phyloP scores from a whole-genome alignment of 2,888 invertebrate species.

The Idaea straminata region DNA sequence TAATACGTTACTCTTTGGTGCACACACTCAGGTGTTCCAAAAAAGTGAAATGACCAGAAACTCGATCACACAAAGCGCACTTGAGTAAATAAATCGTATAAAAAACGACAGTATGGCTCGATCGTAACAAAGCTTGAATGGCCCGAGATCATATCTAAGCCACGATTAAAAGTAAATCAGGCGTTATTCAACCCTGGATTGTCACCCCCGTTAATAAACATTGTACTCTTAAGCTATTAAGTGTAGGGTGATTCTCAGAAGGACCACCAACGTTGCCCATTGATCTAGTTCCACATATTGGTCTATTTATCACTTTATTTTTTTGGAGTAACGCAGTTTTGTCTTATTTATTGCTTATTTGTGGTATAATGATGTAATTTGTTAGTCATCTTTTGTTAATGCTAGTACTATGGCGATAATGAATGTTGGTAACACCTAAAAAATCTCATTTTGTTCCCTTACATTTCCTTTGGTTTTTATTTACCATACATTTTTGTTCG shows the following conservation, averaged over 20 bases:
- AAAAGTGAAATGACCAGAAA: slow-evolving; percentile 17
- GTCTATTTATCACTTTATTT: slow-evolving; percentile 42
- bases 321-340: slow-evolving; percentile 37
- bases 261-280: slow-evolving; percentile 69
- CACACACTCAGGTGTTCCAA: neutral
- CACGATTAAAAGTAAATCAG: slow-evolving; percentile 76
- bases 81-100: slow-evolving; percentile 16
- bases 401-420: neutral
- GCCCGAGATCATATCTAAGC: slow-evolving; percentile 65
- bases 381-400: slow-evolving; percentile 49
- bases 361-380: slow-evolving; percentile 62
- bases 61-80: slow-evolving; percentile 27
- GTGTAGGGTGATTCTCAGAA: slow-evolving; percentile 68
- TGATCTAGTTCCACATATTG: slow-evolving; percentile 59
- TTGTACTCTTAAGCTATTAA: slow-evolving; percentile 52
- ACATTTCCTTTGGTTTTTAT: neutral
- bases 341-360: slow-evolving; percentile 39
- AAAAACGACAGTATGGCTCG: slow-evolving; percentile 42
- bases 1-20: no score
- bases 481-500: no score
- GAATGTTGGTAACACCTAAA: neutral
- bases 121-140: slow-evolving; percentile 64
- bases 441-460: neutral
- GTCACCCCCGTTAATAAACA: slow-evolving; percentile 55
- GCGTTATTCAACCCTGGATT: slow-evolving; percentile 62